These are phyloP conservation scores for Mus caroli DNA, from an alignment of 2,797 vertebrate genomes.

Conservation along the genomic window DNA sequence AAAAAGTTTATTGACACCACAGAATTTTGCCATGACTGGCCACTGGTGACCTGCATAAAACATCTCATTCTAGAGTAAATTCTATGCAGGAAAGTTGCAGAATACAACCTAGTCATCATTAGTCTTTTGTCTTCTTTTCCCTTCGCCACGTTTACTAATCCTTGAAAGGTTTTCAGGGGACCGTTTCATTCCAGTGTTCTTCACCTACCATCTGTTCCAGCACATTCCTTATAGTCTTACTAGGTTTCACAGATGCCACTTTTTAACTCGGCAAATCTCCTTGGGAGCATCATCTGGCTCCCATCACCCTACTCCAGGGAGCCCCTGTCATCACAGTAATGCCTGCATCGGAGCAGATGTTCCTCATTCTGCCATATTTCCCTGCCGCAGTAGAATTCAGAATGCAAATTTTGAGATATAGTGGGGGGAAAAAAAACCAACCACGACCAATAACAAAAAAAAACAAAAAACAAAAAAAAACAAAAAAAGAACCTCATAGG, in stretches of 20 bases:
- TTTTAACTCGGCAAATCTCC: conserved; percentile 67
- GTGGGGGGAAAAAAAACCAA: background rate
- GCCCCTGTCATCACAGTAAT: conserved; percentile 8
- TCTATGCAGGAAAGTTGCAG: conserved; percentile 1
- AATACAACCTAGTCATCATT: conserved; percentile 42
- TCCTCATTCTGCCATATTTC: conserved; percentile 39
- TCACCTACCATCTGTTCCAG: conserved; percentile 51
- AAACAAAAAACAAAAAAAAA: background rate
- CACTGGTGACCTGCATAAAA: background rate
- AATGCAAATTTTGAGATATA: conserved; percentile 40
- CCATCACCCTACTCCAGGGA: conserved; percentile 8
- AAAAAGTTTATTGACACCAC: background rate
- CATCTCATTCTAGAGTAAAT: background rate
- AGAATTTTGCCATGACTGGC: conserved; percentile 24
- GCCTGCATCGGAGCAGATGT: conserved; percentile 58
- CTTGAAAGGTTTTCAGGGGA: conserved; percentile 70
- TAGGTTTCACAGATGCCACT: conserved; percentile 72
- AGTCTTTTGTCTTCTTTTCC: conserved; percentile 54
- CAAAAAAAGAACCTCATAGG: background rate
- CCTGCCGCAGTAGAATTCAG: background rate
- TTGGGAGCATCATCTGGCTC: conserved; percentile 62
- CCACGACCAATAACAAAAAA: background rate
- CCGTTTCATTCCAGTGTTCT: conserved; percentile 60
- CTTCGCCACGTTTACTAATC: conserved; percentile 50
- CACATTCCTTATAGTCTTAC: conserved; percentile 59